Conservation (phyloP, 2,797 vertebrate genomes). For the Nasua narica region DNA sequence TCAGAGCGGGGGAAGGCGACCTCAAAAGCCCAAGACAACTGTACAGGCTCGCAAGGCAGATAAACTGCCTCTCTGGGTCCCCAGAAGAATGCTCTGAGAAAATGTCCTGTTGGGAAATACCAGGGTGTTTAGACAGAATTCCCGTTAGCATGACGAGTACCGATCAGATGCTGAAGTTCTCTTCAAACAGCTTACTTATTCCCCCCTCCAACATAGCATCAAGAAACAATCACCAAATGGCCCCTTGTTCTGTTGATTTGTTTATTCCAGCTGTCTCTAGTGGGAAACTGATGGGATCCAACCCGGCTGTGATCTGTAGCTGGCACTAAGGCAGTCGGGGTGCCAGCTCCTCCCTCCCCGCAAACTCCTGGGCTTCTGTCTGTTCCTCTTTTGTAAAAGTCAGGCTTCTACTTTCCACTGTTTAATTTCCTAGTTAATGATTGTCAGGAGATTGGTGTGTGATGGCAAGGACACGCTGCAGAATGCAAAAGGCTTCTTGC, state of each 20-base stretch:
- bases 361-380: neutral
- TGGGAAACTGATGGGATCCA: neutral
- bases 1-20: neutral
- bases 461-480: neutral
- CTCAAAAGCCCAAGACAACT: neutral
- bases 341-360: neutral
- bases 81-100: neutral
- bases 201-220: neutral
- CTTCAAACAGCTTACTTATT: neutral
- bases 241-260: neutral
- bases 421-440: slow-evolving; percentile 30
- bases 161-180: neutral
- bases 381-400: neutral
- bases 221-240: slow-evolving; percentile 29
- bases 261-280: slow-evolving; percentile 33
- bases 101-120: neutral
- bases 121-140: neutral
- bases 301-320: neutral
- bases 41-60: neutral
- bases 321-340: neutral
- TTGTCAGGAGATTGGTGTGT: neutral
- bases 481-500: neutral
- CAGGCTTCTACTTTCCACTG: neutral
- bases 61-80: rapidly evolving
- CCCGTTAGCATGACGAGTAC: neutral